phyloP scores from a whole-genome alignment of 2,113 vertebrate species.

The Cinclus cinclus region DNA sequence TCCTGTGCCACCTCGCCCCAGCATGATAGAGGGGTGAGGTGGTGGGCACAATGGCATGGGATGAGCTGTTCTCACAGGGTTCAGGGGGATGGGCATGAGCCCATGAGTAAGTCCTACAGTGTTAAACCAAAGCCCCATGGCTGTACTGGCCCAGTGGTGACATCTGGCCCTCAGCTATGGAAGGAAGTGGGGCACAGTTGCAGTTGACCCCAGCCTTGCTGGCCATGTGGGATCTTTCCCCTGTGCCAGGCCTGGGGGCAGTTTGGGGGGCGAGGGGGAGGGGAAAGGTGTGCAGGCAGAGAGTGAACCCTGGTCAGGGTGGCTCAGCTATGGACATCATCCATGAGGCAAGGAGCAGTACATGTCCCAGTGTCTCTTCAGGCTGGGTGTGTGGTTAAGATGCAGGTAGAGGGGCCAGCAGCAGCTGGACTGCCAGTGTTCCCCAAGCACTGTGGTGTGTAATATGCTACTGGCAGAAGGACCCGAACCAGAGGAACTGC shows the following conservation, averaged over 20 bases:
- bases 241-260: rapidly evolving
- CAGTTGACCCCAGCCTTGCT: neutral
- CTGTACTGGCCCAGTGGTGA: rapidly evolving
- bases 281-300: no score
- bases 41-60: neutral
- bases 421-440: neutral
- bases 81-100: rapidly evolving
- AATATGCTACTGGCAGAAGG: neutral
- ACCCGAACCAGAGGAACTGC: neutral
- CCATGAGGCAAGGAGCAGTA: neutral
- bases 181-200: neutral
- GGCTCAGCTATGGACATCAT: neutral
- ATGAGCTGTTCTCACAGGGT: neutral
- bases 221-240: rapidly evolving
- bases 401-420: neutral
- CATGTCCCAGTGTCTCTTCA: rapidly evolving
- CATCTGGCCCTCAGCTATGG: rapidly evolving
- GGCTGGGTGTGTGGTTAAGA: neutral
- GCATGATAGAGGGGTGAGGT: neutral
- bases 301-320: neutral
- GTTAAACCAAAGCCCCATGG: neutral
- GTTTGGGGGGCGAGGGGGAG: no score
- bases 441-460: rapidly evolving
- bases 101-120: neutral
- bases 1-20: neutral